phyloP scores from a whole-genome alignment of 2,888 invertebrate species.

The Ischnura elegans region DNA sequence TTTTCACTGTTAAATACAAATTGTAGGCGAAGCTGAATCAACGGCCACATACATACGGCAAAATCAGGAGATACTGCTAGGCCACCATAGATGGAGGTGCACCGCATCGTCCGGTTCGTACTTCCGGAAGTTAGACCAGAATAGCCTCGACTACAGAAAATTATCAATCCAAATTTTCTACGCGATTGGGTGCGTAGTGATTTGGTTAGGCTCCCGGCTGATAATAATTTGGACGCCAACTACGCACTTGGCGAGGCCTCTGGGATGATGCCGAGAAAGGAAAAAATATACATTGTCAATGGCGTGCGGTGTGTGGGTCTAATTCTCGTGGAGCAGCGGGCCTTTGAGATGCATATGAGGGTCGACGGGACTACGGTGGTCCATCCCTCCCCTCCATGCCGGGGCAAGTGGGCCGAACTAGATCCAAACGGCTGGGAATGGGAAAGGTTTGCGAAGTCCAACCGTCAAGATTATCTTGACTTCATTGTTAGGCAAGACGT shows the following conservation, averaged over 20 bases:
- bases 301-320: not conserved
- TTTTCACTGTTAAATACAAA: too few species aligned
- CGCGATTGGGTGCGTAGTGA: not conserved
- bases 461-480: not conserved
- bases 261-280: not conserved
- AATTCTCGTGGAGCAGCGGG: not conserved
- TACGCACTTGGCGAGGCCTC: not conserved
- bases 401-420: not conserved
- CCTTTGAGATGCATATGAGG: conserved; percentile 33
- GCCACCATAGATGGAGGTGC: too few species aligned
- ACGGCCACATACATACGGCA: too few species aligned
- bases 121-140: too few species aligned
- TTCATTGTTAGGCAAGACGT: not conserved
- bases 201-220: not conserved
- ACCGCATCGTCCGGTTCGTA: too few species aligned
- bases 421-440: not conserved
- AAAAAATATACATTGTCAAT: not conserved
- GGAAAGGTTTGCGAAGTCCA: not conserved
- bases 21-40: too few species aligned
- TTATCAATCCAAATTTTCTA: not conserved
- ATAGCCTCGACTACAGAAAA: too few species aligned
- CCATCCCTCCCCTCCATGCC: not conserved
- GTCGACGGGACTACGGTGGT: not conserved
- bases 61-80: too few species aligned
- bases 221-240: conserved; percentile 18